phyloP scores from a whole-genome alignment of 2,113 vertebrate genomes.

The Artemisiospiza belli region DNA sequence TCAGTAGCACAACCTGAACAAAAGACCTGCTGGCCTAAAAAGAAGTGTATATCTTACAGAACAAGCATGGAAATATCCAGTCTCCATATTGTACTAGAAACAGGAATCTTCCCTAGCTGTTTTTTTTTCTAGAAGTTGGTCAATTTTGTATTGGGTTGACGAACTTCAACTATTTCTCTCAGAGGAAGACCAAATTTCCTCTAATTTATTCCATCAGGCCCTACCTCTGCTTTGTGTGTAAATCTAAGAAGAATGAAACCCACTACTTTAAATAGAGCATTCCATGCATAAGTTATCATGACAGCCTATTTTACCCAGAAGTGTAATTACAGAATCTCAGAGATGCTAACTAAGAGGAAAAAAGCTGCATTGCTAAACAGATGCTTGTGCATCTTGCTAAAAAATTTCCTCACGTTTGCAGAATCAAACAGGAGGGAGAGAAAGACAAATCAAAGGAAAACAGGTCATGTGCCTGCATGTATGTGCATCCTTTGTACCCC shows the following conservation, averaged over 20 bases:
- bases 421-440: not conserved
- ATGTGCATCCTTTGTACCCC: not conserved
- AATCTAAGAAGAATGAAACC: not conserved
- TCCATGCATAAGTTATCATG: constrained; percentile 9
- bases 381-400: constrained; percentile 37
- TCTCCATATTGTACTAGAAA: not conserved
- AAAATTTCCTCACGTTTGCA: constrained; percentile 14
- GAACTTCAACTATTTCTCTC: not conserved
- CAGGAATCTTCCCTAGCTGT: not conserved
- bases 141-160: not conserved
- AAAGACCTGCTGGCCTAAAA: not conserved
- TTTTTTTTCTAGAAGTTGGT: not conserved
- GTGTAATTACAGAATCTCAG: constrained; percentile 51
- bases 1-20: not conserved
- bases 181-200: not conserved
- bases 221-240: not conserved
- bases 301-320: constrained; percentile 44
- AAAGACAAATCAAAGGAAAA: constrained; percentile 36
- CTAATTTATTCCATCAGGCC: not conserved
- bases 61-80: not conserved
- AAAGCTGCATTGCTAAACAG: constrained; percentile 58
- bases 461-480: not conserved
- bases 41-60: not conserved
- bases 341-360: constrained; percentile 59
- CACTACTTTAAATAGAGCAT: not conserved